phyloP scores from a whole-genome alignment of 2,888 invertebrate genomes.

The Dicranocentrus wangi region DNA sequence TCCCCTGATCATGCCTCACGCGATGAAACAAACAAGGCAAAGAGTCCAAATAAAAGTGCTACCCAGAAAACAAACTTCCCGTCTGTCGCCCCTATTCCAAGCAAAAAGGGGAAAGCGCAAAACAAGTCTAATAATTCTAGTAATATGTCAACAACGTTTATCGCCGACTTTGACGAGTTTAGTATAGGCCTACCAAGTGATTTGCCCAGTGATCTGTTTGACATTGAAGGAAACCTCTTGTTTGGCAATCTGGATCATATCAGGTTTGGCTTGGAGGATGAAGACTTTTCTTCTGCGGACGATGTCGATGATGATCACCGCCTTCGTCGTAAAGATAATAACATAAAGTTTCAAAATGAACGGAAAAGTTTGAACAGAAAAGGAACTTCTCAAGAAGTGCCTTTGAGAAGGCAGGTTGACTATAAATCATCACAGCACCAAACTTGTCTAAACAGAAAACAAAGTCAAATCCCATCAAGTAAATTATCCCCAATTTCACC shows the following conservation, averaged over 20 bases:
- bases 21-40: neutral
- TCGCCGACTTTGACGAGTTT: constrained; percentile 64
- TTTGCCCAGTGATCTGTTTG: constrained; percentile 71
- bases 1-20: no score
- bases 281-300: constrained; percentile 66
- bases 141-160: constrained; percentile 31
- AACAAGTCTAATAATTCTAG: neutral
- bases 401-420: neutral
- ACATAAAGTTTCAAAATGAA: constrained; percentile 36
- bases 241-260: constrained; percentile 61
- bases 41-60: neutral
- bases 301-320: constrained; percentile 24
- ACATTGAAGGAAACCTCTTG: constrained; percentile 69
- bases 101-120: neutral
- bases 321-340: neutral
- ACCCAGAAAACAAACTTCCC: neutral
- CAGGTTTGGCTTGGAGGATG: constrained; percentile 67
- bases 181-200: constrained; percentile 70
- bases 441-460: constrained; percentile 21
- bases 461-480: constrained; percentile 21
- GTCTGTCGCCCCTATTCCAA: neutral
- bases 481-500: constrained; percentile 44
- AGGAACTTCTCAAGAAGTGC: neutral
- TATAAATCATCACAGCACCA: neutral
- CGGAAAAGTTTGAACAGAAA: constrained; percentile 26